These are phyloP conservation scores for Phenacoccus solenopsis DNA, from an alignment of 1,140 invertebrate species.

Conservation along the genomic window DNA sequence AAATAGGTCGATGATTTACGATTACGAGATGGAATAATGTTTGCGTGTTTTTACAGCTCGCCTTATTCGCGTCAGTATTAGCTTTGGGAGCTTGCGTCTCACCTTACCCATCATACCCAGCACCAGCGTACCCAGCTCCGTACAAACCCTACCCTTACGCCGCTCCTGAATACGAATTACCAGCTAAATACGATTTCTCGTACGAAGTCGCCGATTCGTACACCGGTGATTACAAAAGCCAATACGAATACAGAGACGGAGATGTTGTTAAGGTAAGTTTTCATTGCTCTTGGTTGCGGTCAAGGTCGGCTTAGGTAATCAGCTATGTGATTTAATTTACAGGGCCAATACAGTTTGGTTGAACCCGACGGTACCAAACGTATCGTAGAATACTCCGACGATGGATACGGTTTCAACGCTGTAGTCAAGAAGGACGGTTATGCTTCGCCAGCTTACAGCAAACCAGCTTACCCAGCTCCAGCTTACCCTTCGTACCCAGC, in stretches of 20 bases:
- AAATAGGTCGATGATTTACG: neutral
- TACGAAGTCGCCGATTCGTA: constrained; percentile 30
- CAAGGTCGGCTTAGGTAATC: too few species aligned
- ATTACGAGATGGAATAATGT: neutral
- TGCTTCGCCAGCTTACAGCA: neutral
- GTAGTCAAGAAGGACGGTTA: constrained; percentile 26
- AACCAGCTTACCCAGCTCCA: constrained; percentile 27
- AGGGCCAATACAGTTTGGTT: constrained; percentile 33
- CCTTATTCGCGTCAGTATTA: neutral
- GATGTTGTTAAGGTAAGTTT: constrained; percentile 38
- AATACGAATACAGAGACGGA: constrained; percentile 38
- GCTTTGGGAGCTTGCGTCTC: constrained; percentile 6
- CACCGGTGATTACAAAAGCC: constrained; percentile 32
- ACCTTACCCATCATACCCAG: neutral
- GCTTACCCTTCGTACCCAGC: constrained; percentile 18
- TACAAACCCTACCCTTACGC: constrained; percentile 20
- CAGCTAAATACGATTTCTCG: constrained; percentile 29
- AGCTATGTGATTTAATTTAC: constrained; percentile 34
- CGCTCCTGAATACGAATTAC: constrained; percentile 24
- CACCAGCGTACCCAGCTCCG: constrained; percentile 16
- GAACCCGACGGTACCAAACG: constrained; percentile 43
- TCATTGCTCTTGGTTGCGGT: too few species aligned
- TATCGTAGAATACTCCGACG: constrained; percentile 45
- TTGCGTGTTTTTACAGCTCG: neutral
- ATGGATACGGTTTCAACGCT: constrained; percentile 33